Evolutionary conservation across 2,797 vertebrate genomes (phyloP).

Genomic region (Paramormyrops hopkinsi): DNA sequence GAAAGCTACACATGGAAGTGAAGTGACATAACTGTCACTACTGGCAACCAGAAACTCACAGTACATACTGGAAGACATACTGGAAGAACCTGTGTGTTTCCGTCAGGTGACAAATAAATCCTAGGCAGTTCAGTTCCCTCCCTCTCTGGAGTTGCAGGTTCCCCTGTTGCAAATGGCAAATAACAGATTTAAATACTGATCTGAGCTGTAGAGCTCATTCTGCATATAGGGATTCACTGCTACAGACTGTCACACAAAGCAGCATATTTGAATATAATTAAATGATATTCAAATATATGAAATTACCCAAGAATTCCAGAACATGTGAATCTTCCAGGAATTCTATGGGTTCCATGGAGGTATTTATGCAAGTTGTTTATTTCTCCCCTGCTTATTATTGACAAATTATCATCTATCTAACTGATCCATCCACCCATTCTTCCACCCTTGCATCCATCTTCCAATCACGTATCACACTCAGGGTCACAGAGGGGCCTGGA

Average conservation of each 20-base stretch:
- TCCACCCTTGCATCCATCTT: background rate
- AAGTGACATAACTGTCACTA: background rate
- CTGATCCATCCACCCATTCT: background rate
- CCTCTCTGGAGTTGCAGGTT: background rate
- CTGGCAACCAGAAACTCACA: background rate
- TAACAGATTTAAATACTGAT: background rate
- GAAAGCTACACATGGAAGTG: background rate
- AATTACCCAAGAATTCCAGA: background rate
- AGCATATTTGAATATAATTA: background rate
- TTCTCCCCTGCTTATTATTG: background rate
- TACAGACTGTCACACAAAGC: background rate
- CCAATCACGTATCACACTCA: background rate
- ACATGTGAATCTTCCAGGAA: background rate
- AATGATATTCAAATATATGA: conserved; percentile 6
- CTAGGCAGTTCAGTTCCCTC: background rate
- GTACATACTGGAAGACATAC: background rate
- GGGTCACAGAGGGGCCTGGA: background rate
- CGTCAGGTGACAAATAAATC: conserved; percentile 1
- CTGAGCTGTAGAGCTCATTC: background rate
- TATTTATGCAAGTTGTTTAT: background rate
- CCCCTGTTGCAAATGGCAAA: background rate
- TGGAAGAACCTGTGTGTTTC: background rate
- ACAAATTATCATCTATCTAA: background rate
- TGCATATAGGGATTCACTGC: background rate
- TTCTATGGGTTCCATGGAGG: background rate